Conservation (phyloP, 2,797 vertebrate genomes). For the Anas capensis region DNA sequence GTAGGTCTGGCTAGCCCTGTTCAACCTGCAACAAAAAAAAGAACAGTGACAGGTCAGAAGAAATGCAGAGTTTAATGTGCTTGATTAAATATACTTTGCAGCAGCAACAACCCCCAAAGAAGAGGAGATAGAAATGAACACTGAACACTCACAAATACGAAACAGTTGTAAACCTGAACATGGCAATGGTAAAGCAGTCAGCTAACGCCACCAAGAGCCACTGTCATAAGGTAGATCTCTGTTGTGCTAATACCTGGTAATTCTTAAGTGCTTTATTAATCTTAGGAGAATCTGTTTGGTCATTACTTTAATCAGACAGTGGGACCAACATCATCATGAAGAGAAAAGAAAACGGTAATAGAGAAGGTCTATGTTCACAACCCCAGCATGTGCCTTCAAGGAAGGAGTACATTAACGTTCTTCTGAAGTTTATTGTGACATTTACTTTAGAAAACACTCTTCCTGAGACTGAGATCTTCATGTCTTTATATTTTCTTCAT, state of each 20-base stretch:
- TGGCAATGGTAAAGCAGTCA: background rate
- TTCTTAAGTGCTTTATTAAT: background rate
- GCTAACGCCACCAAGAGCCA: background rate
- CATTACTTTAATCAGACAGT: background rate
- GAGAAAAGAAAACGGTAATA: background rate
- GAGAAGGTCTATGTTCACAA: background rate
- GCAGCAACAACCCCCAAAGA: background rate
- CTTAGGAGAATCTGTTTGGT: background rate
- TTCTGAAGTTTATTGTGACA: background rate
- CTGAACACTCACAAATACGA: background rate
- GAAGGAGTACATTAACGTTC: background rate
- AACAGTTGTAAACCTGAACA: background rate
- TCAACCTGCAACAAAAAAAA: conserved; percentile 83
- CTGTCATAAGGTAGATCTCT: background rate
- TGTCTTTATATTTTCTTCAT: background rate
- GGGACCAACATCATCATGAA: background rate
- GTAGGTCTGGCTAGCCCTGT: conserved; percentile 98
- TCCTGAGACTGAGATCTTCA: accelerated
- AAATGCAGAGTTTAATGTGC: background rate
- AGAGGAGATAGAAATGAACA: background rate
- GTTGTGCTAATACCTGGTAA: background rate
- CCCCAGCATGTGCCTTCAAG: background rate
- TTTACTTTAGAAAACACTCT: background rate
- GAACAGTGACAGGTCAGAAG: background rate
- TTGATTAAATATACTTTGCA: background rate